phyloP scores from a whole-genome alignment of 2,113 vertebrate genomes.

The Ascaphus truei region DNA sequence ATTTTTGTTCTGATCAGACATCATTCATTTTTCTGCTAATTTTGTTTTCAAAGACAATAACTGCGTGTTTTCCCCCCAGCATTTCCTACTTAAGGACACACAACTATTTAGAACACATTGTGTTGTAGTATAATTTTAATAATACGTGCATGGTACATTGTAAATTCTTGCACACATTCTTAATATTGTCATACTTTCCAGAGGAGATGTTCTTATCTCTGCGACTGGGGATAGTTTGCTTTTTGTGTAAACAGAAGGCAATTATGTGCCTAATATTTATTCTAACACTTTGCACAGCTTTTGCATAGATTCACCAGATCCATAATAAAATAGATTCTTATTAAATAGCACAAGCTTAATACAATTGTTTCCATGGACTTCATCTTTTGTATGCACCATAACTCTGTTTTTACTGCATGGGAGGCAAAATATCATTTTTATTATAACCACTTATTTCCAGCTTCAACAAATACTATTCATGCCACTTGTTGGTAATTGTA shows the following conservation, averaged over 20 bases:
- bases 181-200: neutral
- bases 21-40: conserved; percentile 28
- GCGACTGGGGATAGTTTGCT: neutral
- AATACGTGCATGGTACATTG: neutral
- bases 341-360: neutral
- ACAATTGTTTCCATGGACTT: neutral
- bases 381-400: neutral
- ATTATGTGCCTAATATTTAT: conserved; percentile 5
- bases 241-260: conserved; percentile 9
- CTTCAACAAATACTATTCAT: neutral
- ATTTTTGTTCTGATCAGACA: conserved; percentile 31
- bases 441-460: conserved; percentile 1
- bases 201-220: conserved; percentile 3
- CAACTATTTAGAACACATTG: neutral
- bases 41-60: conserved; percentile 3
- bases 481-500: neutral
- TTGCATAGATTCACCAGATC: conserved; percentile 1
- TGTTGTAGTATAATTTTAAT: neutral
- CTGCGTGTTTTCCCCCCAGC: neutral
- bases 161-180: neutral
- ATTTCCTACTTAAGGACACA: conserved; percentile 18
- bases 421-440: too few relatives aligned
- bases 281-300: neutral
- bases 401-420: neutral
- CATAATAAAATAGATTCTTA: neutral